A percentile compares a stretch with the other conserved stretches of the same genome.
These are phyloP conservation scores for Pharmacophagus antenor DNA, from an alignment of 2,888 invertebrate genomes.

Conservation along the genomic window DNA sequence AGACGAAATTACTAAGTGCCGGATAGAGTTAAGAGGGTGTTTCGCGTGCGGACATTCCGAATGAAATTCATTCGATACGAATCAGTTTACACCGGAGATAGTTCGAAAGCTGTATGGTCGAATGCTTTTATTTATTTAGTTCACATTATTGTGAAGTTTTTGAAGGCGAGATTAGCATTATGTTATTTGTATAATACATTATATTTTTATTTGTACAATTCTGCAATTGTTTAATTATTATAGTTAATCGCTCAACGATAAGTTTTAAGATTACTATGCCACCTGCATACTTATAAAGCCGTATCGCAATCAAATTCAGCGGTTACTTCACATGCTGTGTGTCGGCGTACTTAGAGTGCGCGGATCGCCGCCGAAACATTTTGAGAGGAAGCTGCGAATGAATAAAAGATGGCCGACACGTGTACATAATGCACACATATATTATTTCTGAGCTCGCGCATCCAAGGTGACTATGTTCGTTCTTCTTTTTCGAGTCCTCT, in stretches of 20 bases:
- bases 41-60: slow-evolving; percentile 32
- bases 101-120: neutral
- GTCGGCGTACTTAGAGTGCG: slow-evolving; percentile 25
- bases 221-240: no score
- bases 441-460: slow-evolving; percentile 58
- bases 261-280: neutral
- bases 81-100: slow-evolving; percentile 9
- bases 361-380: slow-evolving; percentile 23
- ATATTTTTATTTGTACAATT: no score
- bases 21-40: slow-evolving; percentile 59
- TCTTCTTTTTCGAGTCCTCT: no score
- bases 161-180: no score
- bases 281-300: neutral
- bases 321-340: neutral
- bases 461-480: slow-evolving; percentile 15
- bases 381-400: slow-evolving; percentile 38
- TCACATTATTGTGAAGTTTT: no score
- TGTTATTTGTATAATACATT: no score
- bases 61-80: slow-evolving; percentile 27
- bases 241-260: no score
- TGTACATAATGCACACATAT: slow-evolving; percentile 78
- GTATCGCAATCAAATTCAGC: neutral
- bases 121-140: neutral
- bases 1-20: slow-evolving; percentile 77
- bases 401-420: slow-evolving; percentile 72